A percentile compares a stretch with the other conserved stretches of the same genome.
Conservation (phyloP, 2,888 invertebrate species). For the Orthosia gothica region DNA sequence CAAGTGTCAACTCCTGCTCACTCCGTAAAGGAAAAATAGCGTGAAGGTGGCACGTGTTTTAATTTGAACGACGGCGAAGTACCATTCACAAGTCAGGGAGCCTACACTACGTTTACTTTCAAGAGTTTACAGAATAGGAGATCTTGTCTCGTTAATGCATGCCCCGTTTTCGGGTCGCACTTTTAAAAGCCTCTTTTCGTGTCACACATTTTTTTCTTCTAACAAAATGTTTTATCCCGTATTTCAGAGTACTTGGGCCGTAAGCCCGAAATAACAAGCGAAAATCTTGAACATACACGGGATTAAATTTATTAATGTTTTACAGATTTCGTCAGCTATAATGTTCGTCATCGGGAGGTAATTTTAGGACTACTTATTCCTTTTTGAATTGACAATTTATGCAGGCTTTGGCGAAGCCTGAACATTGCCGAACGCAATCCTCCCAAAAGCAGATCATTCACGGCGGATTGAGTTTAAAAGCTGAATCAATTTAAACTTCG, state of each 20-base stretch:
- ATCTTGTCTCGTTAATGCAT: constrained; percentile 61
- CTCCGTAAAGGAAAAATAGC: constrained; percentile 20
- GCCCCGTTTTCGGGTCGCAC: constrained; percentile 45
- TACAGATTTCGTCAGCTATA: constrained; percentile 13
- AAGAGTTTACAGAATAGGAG: constrained; percentile 44
- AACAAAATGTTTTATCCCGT: constrained; percentile 11
- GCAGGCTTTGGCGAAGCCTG: constrained; percentile 2
- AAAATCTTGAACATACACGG: constrained; percentile 2
- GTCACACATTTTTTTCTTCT: constrained; percentile 40
- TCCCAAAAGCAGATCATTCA: constrained; percentile 21
- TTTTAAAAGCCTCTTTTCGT: constrained; percentile 29
- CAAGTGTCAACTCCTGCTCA: constrained; percentile 12
- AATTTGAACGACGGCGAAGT: constrained; percentile 47
- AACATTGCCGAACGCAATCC: constrained; percentile 13
- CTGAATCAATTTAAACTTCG: constrained; percentile 24
- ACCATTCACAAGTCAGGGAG: constrained; percentile 37
- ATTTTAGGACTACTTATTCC: not conserved
- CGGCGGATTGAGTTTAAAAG: constrained; percentile 31
- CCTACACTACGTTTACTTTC: constrained; percentile 35
- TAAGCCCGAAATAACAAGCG: constrained; percentile 11
- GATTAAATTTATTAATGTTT: constrained; percentile 22
- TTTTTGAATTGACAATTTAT: constrained; percentile 30
- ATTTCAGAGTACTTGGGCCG: constrained; percentile 13
- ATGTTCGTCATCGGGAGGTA: constrained; percentile 1
- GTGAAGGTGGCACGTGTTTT: constrained; percentile 49